phyloP scores from a whole-genome alignment of 2,888 invertebrate genomes.

The Protodeltote pygarga region DNA sequence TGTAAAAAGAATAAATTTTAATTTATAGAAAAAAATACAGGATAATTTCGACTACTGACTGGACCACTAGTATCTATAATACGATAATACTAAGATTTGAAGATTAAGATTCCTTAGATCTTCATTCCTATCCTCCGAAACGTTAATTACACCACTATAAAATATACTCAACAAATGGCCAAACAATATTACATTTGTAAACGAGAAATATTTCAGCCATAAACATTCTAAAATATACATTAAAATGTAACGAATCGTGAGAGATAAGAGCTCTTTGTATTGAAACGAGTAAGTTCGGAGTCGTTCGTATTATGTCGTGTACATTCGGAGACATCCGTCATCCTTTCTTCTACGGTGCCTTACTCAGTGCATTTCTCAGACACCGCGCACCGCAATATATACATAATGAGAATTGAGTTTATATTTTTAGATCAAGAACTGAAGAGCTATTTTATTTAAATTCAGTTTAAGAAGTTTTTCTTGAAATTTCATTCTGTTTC shows the following conservation, averaged over 20 bases:
- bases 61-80: too few relatives aligned
- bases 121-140: too few relatives aligned
- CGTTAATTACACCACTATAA: too few relatives aligned
- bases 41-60: too few relatives aligned
- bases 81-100: too few relatives aligned
- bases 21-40: too few relatives aligned
- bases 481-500: too few relatives aligned
- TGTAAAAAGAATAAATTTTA: too few relatives aligned
- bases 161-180: too few relatives aligned
- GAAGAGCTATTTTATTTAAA: constrained; percentile 21
- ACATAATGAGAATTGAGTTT: constrained; percentile 33
- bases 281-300: constrained; percentile 35
- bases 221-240: constrained; percentile 44
- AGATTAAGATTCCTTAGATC: too few relatives aligned
- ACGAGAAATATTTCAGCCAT: constrained; percentile 34
- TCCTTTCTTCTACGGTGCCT: constrained; percentile 46
- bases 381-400: constrained; percentile 34
- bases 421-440: constrained; percentile 22
- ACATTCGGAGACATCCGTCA: constrained; percentile 49
- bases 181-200: constrained; percentile 6
- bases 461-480: constrained; percentile 9
- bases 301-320: constrained; percentile 8
- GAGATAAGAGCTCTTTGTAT: constrained; percentile 57
- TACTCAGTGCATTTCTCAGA: constrained; percentile 41
- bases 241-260: constrained; percentile 63